Percentiles rank a stretch among this genome's conserved stretches.
Evolutionary conservation across 1,140 invertebrate species (phyloP).

Genomic region (Plodia interpunctella): DNA sequence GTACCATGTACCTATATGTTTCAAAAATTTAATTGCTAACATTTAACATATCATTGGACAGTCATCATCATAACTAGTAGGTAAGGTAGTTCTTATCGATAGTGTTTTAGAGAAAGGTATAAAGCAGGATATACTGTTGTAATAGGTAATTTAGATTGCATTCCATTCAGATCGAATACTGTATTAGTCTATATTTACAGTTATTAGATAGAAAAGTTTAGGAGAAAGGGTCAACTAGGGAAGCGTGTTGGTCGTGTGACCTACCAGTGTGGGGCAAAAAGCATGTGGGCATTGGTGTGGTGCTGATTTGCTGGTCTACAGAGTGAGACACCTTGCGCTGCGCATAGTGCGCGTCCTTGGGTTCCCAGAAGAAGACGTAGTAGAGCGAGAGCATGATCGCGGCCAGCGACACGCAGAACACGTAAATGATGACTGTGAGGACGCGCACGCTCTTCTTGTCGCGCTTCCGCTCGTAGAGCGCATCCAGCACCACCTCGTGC

Average conservation of each 20-base stretch:
- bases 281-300: constrained; percentile 75
- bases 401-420: constrained; percentile 95
- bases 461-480: constrained; percentile 88
- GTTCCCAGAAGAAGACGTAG: constrained; percentile 97
- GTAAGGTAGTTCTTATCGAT: background rate
- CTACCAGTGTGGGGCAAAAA: constrained; percentile 75
- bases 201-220: background rate
- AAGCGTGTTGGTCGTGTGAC: constrained; percentile 63
- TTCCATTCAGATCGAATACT: background rate
- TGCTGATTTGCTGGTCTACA: constrained; percentile 67
- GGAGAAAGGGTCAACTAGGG: constrained; percentile 16
- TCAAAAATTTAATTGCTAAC: too few species aligned
- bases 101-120: background rate
- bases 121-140: background rate
- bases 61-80: too few species aligned
- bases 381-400: constrained; percentile 96
- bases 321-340: constrained; percentile 72
- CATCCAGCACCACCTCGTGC: constrained; percentile 87
- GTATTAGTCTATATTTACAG: constrained; percentile 8
- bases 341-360: constrained; percentile 76
- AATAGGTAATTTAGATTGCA: background rate
- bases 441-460: constrained; percentile 94
- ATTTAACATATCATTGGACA: too few species aligned
- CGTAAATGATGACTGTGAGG: constrained; percentile 95
- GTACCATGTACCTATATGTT: too few species aligned